Evolutionary conservation across 2,113 vertebrate species (phyloP).

Genomic region (Scomber japonicus): DNA sequence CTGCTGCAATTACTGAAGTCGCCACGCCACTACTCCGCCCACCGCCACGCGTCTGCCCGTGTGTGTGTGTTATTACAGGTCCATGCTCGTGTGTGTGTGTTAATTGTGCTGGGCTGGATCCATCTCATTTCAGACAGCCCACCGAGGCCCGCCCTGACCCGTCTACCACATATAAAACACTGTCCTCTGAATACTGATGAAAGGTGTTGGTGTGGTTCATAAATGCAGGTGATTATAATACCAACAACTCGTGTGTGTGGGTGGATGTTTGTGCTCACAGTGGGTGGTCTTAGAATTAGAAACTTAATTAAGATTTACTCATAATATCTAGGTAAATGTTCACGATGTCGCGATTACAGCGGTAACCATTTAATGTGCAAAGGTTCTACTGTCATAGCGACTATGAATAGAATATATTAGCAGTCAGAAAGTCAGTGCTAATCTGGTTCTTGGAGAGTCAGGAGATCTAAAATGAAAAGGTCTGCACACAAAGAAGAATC

Average conservation of each 20-base stretch:
- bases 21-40: slow-evolving; percentile 18
- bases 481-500: too few relatives aligned
- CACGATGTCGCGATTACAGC: too few relatives aligned
- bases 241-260: not conserved
- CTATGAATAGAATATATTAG: too few relatives aligned
- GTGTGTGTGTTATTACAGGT: not conserved
- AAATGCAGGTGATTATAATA: slow-evolving; percentile 11
- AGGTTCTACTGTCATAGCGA: too few relatives aligned
- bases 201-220: not conserved
- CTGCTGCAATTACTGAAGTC: slow-evolving; percentile 58
- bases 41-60: slow-evolving; percentile 16
- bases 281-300: too few relatives aligned
- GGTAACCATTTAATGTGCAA: too few relatives aligned
- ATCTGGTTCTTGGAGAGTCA: too few relatives aligned
- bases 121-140: slow-evolving; percentile 39
- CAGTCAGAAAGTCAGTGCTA: too few relatives aligned
- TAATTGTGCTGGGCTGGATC: slow-evolving; percentile 20
- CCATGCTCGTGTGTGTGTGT: slow-evolving; percentile 3
- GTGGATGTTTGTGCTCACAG: not conserved
- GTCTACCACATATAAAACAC: slow-evolving; percentile 28
- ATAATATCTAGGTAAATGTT: too few relatives aligned
- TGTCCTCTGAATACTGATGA: slow-evolving; percentile 42
- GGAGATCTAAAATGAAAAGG: too few relatives aligned
- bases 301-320: too few relatives aligned
- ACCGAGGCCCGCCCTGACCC: slow-evolving; percentile 36